Evolutionary conservation across 2,888 invertebrate species (phyloP).

Genomic region (Callimorpha dominula): DNA sequence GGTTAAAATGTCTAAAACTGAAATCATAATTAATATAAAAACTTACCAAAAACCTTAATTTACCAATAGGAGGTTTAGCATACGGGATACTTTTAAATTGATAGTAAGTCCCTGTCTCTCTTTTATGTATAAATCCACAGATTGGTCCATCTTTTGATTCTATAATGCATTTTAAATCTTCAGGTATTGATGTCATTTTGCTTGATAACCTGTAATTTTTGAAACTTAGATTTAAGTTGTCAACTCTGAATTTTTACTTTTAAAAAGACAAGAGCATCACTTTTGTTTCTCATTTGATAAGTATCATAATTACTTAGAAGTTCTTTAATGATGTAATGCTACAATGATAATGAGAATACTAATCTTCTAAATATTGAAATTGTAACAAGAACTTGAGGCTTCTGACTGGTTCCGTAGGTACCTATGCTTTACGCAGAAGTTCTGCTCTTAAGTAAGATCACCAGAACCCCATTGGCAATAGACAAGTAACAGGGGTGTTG

Average conservation of each 20-base stretch:
- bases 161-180: constrained; percentile 48
- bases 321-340: not conserved
- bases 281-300: not conserved
- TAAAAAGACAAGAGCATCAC: no score
- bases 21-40: not conserved
- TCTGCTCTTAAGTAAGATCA: not conserved
- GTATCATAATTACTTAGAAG: not conserved
- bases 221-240: not conserved
- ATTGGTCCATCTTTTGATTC: constrained; percentile 70
- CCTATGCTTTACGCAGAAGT: not conserved
- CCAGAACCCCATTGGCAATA: not conserved
- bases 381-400: not conserved
- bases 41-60: constrained; percentile 75
- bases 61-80: constrained; percentile 74
- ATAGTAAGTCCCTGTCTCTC: constrained; percentile 61
- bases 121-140: constrained; percentile 66
- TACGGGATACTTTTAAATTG: constrained; percentile 78
- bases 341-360: not conserved
- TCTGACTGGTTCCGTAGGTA: no score
- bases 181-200: constrained; percentile 49
- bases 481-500: not conserved
- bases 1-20: no score
- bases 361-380: not conserved
- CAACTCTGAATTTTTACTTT: not conserved
- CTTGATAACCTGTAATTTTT: constrained; percentile 21